Conservation (phyloP, 2,113 vertebrate genomes). For the Astatoreochromis straeleni region DNA sequence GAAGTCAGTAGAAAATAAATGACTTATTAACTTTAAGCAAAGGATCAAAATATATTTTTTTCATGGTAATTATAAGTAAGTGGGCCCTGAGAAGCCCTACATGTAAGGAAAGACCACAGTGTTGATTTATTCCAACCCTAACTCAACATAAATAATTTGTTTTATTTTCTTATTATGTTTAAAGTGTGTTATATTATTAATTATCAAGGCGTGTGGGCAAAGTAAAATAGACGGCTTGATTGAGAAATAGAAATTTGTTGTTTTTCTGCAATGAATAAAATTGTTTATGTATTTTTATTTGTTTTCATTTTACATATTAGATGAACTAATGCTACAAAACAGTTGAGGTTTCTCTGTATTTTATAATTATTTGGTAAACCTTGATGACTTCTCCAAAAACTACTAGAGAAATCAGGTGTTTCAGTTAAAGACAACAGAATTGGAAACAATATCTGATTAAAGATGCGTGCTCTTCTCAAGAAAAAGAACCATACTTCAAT, state of each 20-base stretch:
- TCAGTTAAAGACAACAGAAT: not conserved
- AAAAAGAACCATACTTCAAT: not conserved
- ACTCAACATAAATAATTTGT: not conserved
- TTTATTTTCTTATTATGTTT: not conserved
- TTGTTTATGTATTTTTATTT: not conserved
- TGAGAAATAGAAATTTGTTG: not conserved
- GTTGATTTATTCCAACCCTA: not conserved
- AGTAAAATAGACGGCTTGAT: not conserved
- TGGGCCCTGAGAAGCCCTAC: not conserved
- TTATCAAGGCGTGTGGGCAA: not conserved
- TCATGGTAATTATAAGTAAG: not conserved
- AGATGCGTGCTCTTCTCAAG: not conserved
- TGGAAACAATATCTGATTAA: not conserved
- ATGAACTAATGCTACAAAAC: not conserved
- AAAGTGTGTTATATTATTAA: not conserved
- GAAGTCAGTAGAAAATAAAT: not conserved
- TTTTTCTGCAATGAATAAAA: not conserved
- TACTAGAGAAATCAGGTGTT: not conserved
- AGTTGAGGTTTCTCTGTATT: not conserved
- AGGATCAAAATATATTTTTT: rapidly evolving
- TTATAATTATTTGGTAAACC: not conserved
- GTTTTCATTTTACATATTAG: not conserved
- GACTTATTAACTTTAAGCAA: not conserved
- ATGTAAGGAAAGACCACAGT: not conserved
- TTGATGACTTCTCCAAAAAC: not conserved